Evolutionary conservation across 1,140 invertebrate species (phyloP).

Genomic region (Ceratosolen fusciceps): DNA sequence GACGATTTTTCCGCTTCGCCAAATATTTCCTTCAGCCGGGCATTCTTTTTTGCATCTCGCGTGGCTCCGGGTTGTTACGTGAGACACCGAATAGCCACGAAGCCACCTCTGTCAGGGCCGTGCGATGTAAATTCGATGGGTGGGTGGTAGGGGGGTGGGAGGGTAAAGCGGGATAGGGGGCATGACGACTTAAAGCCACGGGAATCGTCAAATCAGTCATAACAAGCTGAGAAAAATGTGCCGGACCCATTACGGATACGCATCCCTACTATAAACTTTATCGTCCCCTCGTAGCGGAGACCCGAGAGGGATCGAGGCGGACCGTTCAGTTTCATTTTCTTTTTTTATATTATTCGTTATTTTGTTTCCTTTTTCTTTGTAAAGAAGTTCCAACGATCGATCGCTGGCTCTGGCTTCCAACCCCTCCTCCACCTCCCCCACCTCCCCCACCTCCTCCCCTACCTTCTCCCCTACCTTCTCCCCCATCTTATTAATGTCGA

Average conservation of each 20-base stretch:
- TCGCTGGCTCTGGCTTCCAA: too few species aligned
- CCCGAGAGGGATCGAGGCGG: neutral
- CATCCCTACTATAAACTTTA: conserved; percentile 14
- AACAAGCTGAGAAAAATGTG: conserved; percentile 24
- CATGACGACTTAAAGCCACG: neutral
- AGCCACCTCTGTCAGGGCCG: too few species aligned
- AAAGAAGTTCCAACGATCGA: neutral
- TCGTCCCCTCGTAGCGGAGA: neutral
- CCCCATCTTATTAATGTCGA: neutral
- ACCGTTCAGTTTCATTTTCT: neutral
- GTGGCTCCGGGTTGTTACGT: neutral
- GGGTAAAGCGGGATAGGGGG: neutral
- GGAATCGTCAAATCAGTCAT: conserved; percentile 24
- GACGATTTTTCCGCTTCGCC: conserved; percentile 14
- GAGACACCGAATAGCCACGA: conserved; percentile 23
- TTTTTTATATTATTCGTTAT: neutral
- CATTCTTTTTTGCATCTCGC: neutral
- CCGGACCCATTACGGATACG: neutral
- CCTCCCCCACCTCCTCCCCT: too few species aligned
- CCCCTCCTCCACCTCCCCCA: too few species aligned
- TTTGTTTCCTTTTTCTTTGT: neutral
- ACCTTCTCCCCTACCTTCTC: too few species aligned
- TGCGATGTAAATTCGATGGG: too few species aligned
- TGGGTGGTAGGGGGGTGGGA: too few species aligned
- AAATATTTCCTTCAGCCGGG: conserved; percentile 4